These are phyloP conservation scores for Hofmannophila pseudospretella DNA, from an alignment of 2,888 invertebrate species.

Conservation along the genomic window DNA sequence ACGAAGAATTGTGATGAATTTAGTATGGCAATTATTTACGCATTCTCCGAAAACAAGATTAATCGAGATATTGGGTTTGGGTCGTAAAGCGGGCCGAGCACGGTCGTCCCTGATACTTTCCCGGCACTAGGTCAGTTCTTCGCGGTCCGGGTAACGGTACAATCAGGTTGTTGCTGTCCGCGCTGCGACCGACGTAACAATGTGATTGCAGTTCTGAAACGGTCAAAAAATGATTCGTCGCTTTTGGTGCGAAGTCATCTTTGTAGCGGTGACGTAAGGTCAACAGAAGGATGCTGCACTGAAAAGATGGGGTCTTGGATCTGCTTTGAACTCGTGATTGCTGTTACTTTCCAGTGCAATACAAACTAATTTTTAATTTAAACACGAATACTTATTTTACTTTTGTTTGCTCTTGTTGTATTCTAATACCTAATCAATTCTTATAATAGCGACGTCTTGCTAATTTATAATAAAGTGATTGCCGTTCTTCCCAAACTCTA, in stretches of 20 bases:
- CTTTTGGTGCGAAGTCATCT: slow-evolving; percentile 34
- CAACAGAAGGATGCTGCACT: slow-evolving; percentile 12
- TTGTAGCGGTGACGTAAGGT: slow-evolving; percentile 32
- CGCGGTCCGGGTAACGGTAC: slow-evolving; percentile 72
- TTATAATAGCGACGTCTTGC: no score
- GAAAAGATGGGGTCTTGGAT: slow-evolving; percentile 11
- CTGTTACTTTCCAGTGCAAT: no score
- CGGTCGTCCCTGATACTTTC: slow-evolving; percentile 68
- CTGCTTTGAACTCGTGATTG: slow-evolving; percentile 57
- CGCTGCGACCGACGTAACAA: slow-evolving; percentile 67
- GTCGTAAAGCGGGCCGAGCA: slow-evolving; percentile 59
- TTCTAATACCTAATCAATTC: no score
- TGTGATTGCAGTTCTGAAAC: slow-evolving; percentile 71
- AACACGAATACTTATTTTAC: no score
- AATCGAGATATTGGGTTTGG: slow-evolving; percentile 33
- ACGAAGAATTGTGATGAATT: slow-evolving; percentile 3
- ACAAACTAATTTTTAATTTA: no score
- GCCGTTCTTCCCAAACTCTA: no score
- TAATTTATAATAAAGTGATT: no score
- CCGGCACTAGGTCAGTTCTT: slow-evolving; percentile 76
- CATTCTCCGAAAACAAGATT: slow-evolving; percentile 29
- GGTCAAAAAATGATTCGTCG: slow-evolving; percentile 39
- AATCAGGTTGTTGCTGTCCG: slow-evolving; percentile 71
- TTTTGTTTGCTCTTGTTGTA: no score
- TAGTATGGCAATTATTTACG: slow-evolving; percentile 1